These are phyloP conservation scores for Circaetus cinerascens DNA, from an alignment of 2,113 vertebrate species.

Conservation along the genomic window DNA sequence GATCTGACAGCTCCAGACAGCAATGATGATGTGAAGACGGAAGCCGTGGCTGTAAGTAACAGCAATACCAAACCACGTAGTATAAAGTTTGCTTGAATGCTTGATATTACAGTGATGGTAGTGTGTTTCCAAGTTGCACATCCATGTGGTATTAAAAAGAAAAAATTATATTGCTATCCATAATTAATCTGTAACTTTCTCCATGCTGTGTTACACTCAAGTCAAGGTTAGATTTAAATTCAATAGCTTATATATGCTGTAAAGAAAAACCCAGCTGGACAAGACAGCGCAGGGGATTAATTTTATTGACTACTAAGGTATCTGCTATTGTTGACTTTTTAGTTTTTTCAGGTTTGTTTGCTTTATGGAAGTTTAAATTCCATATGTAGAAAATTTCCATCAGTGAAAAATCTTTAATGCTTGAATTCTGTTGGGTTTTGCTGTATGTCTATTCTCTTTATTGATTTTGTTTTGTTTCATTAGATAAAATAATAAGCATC, in stretches of 20 bases:
- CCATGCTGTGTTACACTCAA: not conserved
- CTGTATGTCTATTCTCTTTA: not conserved
- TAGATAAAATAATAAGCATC: not conserved
- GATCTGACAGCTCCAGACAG: constrained; percentile 88
- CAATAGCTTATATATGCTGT: not conserved
- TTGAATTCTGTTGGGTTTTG: not conserved
- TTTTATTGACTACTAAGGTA: not conserved
- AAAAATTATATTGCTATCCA: not conserved
- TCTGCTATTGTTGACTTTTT: not conserved
- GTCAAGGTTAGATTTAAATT: not conserved
- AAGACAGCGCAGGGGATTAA: not conserved
- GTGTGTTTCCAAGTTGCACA: not conserved
- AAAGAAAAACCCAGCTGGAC: not conserved
- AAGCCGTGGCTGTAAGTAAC: constrained; percentile 86
- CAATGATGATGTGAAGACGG: constrained; percentile 88
- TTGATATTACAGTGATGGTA: not conserved
- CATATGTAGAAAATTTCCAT: not conserved
- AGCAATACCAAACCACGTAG: not conserved
- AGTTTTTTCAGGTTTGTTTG: not conserved
- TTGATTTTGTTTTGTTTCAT: not conserved
- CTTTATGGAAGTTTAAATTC: not conserved
- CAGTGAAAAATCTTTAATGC: not conserved
- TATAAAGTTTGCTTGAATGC: not conserved
- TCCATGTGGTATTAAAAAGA: not conserved
- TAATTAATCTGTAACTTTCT: not conserved